Conservation (phyloP, 2,888 invertebrate species). For the Lepidochitona cinerea region DNA sequence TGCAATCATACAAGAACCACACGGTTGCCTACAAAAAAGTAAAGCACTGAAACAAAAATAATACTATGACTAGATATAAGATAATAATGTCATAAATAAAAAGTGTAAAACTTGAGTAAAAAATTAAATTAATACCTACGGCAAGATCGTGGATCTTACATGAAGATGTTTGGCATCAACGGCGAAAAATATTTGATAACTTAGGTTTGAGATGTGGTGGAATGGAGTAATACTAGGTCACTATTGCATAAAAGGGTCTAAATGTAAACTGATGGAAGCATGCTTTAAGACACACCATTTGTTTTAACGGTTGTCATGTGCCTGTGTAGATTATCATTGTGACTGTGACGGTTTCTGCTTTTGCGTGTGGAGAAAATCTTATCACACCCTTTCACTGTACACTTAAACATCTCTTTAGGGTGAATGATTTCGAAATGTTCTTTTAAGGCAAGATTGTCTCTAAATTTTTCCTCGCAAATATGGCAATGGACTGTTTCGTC, state of each 20-base stretch:
- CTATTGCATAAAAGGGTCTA: conserved; percentile 2
- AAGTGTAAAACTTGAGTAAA: no score
- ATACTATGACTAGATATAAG: no score
- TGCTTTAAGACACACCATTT: conserved; percentile 34
- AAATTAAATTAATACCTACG: no score
- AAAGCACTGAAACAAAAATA: no score
- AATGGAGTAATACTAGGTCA: conserved; percentile 8
- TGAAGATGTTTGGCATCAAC: not conserved
- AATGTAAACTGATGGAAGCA: not conserved
- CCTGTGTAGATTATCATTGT: conserved; percentile 76
- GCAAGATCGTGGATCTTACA: no score
- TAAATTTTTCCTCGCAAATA: conserved; percentile 79
- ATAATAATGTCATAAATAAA: no score
- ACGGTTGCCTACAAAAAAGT: no score
- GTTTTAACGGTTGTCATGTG: conserved; percentile 41
- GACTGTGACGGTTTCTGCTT: conserved; percentile 83
- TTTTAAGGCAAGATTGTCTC: conserved; percentile 78
- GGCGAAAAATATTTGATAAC: conserved; percentile 1
- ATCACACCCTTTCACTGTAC: conserved; percentile 83
- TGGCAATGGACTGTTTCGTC: conserved; percentile 81
- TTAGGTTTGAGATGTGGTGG: conserved; percentile 1
- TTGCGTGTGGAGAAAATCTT: conserved; percentile 85
- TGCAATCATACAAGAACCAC: no score
- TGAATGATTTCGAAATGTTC: conserved; percentile 83
- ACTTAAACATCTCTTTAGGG: conserved; percentile 80